Percentiles rank a stretch among this genome's conserved stretches.
Conservation (phyloP, 2,113 vertebrate genomes). For the Tretioscincus oriximinensis region DNA sequence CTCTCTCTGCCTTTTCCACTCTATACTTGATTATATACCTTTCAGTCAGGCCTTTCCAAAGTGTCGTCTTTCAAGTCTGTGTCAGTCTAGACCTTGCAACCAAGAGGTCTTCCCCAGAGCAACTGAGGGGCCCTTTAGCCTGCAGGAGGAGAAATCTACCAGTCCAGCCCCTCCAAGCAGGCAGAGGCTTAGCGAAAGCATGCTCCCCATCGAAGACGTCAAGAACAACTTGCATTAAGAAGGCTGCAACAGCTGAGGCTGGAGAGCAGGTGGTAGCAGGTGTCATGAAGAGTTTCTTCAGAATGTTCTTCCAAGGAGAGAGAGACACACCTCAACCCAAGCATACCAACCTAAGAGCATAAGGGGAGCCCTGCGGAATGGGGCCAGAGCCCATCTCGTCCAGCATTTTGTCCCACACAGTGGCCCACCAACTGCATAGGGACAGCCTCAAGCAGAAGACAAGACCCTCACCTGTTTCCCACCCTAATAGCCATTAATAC, state of each 20-base stretch:
- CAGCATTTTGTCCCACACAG: too few relatives aligned
- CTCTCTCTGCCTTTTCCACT: too few relatives aligned
- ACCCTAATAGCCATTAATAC: too few relatives aligned
- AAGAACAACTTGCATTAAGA: not conserved
- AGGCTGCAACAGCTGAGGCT: not conserved
- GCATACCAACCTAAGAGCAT: not conserved
- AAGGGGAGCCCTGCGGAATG: too few relatives aligned
- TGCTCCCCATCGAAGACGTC: not conserved
- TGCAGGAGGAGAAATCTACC: not conserved
- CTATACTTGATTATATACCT: too few relatives aligned
- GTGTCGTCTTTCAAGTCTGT: too few relatives aligned
- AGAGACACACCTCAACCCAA: not conserved
- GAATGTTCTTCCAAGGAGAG: not conserved
- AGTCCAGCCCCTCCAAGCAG: not conserved
- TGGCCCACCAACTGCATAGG: too few relatives aligned
- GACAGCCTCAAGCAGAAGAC: too few relatives aligned
- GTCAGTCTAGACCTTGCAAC: too few relatives aligned
- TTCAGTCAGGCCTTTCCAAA: too few relatives aligned
- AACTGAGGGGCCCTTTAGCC: not conserved
- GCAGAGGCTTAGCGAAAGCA: not conserved
- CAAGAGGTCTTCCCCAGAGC: not conserved
- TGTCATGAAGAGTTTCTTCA: accelerated
- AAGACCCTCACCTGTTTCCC: too few relatives aligned
- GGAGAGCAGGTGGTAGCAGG: not conserved
- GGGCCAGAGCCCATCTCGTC: too few relatives aligned